These are phyloP conservation scores for Babylonia areolata DNA, from an alignment of 1,140 invertebrate species.

Conservation along the genomic window DNA sequence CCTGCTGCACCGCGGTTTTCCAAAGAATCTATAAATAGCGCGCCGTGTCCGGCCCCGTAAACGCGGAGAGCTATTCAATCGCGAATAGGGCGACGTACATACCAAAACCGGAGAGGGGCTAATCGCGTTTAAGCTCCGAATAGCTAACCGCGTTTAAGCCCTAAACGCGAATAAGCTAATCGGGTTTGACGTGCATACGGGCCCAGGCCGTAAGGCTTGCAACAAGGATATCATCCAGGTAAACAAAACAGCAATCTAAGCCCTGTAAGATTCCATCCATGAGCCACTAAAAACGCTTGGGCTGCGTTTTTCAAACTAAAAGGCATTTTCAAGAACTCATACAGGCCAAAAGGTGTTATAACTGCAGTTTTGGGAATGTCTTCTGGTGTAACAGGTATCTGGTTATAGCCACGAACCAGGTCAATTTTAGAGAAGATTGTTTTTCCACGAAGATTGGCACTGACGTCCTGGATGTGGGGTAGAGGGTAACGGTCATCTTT, in stretches of 20 bases:
- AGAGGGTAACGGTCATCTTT: constrained; percentile 58
- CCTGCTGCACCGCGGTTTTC: too few relatives aligned
- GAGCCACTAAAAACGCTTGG: too few relatives aligned
- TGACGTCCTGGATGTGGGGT: constrained; percentile 57
- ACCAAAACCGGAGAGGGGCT: too few relatives aligned
- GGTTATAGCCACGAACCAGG: constrained; percentile 41
- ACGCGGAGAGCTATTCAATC: too few relatives aligned
- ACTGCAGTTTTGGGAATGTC: constrained; percentile 51
- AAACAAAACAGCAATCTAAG: constrained; percentile 15
- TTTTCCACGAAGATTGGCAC: constrained; percentile 35
- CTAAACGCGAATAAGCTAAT: too few relatives aligned
- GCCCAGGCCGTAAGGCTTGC: not conserved
- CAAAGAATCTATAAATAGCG: too few relatives aligned
- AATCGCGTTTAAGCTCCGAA: too few relatives aligned
- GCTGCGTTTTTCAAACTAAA: constrained; percentile 38
- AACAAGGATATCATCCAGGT: constrained; percentile 1
- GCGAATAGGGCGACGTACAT: too few relatives aligned
- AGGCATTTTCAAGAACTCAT: constrained; percentile 47
- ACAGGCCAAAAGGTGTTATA: constrained; percentile 50
- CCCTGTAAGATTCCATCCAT: constrained; percentile 24
- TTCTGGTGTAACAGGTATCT: constrained; percentile 39
- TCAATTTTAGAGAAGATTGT: constrained; percentile 46
- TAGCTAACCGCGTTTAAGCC: too few relatives aligned
- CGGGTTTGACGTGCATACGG: too few relatives aligned
- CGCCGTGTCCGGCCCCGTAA: too few relatives aligned